Conservation (phyloP, 2,113 vertebrate genomes). For the Leptodactylus fuscus region DNA sequence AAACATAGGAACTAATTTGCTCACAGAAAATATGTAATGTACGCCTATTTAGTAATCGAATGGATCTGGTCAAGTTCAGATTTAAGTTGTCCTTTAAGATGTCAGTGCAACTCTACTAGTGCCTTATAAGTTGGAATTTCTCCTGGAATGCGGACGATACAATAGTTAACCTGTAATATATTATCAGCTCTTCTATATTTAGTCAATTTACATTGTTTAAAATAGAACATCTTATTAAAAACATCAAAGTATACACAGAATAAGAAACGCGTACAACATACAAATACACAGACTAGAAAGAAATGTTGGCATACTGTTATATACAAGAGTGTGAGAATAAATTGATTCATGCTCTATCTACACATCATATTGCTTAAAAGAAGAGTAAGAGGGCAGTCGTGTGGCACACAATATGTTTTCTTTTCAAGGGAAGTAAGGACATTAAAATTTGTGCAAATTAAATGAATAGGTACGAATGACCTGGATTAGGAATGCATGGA, state of each 20-base stretch:
- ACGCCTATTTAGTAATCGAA: slow-evolving; percentile 67
- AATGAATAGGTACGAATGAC: slow-evolving; percentile 77
- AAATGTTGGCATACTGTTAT: slow-evolving; percentile 95
- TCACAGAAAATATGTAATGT: slow-evolving; percentile 66
- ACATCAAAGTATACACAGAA: slow-evolving; percentile 99
- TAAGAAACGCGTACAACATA: slow-evolving; percentile 99
- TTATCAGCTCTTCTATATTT: slow-evolving; percentile 98
- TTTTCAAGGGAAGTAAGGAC: slow-evolving; percentile 71
- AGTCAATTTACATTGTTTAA: slow-evolving; percentile 99
- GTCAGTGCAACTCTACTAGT: slow-evolving; percentile 86
- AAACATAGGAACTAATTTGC: slow-evolving; percentile 67
- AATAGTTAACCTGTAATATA: slow-evolving; percentile 94
- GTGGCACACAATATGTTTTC: slow-evolving; percentile 63
- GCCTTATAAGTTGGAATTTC: slow-evolving; percentile 85
- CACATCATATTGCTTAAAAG: slow-evolving; percentile 99
- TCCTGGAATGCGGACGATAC: slow-evolving; percentile 95
- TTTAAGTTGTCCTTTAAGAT: slow-evolving; percentile 92
- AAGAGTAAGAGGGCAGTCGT: slow-evolving; percentile 85
- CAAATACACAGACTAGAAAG: slow-evolving; percentile 99
- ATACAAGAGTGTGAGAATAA: slow-evolving; percentile 96
- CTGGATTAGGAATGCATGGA: slow-evolving; percentile 76
- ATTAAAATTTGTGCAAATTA: slow-evolving; percentile 82
- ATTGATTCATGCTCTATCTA: slow-evolving; percentile 99
- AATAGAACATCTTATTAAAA: slow-evolving; percentile 99
- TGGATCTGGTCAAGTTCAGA: slow-evolving; percentile 81